Evolutionary conservation across 1,140 invertebrate species (phyloP).

Genomic region (Lerema accius): DNA sequence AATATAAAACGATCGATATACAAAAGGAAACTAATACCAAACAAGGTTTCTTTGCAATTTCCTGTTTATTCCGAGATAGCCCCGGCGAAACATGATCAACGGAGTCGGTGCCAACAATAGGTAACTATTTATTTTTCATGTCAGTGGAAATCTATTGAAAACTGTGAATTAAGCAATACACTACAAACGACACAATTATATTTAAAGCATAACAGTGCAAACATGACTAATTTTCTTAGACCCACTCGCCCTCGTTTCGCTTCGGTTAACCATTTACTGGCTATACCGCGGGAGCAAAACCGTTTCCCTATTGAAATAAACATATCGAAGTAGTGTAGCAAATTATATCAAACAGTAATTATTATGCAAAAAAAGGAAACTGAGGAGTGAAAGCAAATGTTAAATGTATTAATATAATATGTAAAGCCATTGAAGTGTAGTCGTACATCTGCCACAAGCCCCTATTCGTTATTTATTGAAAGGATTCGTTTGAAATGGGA

Average conservation of each 20-base stretch:
- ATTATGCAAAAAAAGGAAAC: no score
- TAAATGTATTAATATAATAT: conserved; percentile 2
- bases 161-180: conserved; percentile 40
- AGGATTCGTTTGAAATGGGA: conserved; percentile 14
- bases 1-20: conserved; percentile 25
- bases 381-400: background rate
- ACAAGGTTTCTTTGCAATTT: conserved; percentile 37
- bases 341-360: background rate
- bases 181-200: background rate
- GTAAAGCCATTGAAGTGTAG: conserved; percentile 18
- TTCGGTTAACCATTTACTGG: no score
- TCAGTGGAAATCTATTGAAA: conserved; percentile 59
- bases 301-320: no score
- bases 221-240: no score
- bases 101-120: conserved; percentile 4
- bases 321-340: no score
- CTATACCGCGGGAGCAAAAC: no score
- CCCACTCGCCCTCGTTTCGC: no score
- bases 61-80: conserved; percentile 46
- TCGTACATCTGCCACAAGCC: conserved; percentile 26
- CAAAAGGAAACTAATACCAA: conserved; percentile 10
- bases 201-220: no score
- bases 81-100: conserved; percentile 54
- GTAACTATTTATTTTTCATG: conserved; percentile 64
- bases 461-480: conserved; percentile 35